Base-by-base conservation (phyloP, 2,113 vertebrate species). In the Lates calcarifer region DNA sequence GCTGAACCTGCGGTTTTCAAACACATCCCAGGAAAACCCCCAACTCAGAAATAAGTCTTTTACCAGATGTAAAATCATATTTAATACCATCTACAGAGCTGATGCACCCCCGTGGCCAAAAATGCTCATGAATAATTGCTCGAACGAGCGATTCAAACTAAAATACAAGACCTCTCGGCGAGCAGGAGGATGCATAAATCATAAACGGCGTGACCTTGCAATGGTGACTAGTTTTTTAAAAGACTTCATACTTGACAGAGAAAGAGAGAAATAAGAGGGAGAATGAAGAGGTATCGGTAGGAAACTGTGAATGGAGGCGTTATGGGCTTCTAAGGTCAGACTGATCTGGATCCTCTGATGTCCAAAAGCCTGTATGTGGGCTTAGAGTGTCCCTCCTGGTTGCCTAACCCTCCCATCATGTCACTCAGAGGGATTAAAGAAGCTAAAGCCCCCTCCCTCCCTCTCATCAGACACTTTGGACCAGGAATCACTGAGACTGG, bases 391-490 rank as follows among this genome's bases (percentile, higher is more conserved):
- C 43, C 63, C 73, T 83, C 13, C 45, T 53, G 56, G 58, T 58
- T 64, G 22, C 64, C 51, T 39, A 62, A 87, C 70, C 72, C 80
- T 70, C 79, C 79, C 75, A 83, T 82, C 64, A 74, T 87, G 86
- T 90, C 91, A 90, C 67, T 92, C 88, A 79, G 55, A 81, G 70
- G 81, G 89, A 92, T 93, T 91, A 94, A 87, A 82, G 74, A 80
- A 41, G 66, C 86, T 86, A 88, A 93, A 87, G 74, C 51, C 68
- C 55, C 57, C 51, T 71, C 56, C 53, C 75, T 57, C 78, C 45
- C 82, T 76, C 58, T 81, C 74, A 82, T 73, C 77, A 68, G 28
- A 73, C 82, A 78, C 82, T 70, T 62, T 75, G 61, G 85, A 91
- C 65, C 74, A 86, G 82, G 66, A 92, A 78, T 75, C 82, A 65